phyloP scores from a whole-genome alignment of 2,888 invertebrate genomes.

The Ochropacha duplaris region DNA sequence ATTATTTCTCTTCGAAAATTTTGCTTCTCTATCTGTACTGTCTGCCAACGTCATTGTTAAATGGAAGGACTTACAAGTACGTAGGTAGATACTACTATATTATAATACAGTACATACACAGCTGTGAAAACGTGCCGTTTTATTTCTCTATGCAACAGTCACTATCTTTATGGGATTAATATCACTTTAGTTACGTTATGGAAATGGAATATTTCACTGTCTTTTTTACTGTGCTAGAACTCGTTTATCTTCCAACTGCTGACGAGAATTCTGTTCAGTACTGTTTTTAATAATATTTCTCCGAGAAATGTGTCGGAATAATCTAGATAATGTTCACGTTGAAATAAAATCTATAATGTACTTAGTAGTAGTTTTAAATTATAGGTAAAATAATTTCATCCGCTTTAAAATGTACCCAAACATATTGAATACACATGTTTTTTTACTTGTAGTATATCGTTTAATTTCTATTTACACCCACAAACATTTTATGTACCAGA shows the following conservation, averaged over 20 bases:
- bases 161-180: not conserved
- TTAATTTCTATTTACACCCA: too few species aligned
- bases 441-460: too few species aligned
- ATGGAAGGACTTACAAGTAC: constrained; percentile 7
- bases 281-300: not conserved
- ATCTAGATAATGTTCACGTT: not conserved
- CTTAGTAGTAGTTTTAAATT: not conserved
- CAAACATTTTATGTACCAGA: too few species aligned
- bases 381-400: not conserved
- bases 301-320: not conserved
- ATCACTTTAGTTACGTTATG: not conserved
- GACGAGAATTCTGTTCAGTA: not conserved
- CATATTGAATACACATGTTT: too few species aligned
- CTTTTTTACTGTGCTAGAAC: not conserved
- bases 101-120: not conserved
- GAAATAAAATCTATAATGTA: not conserved
- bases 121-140: not conserved
- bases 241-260: not conserved
- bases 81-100: too few species aligned
- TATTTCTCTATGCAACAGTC: not conserved
- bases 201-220: not conserved
- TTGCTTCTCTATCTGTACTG: constrained; percentile 7
- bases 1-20: constrained; percentile 7
- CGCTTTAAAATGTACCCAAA: not conserved
- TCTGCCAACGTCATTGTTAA: constrained; percentile 6